phyloP scores from a whole-genome alignment of 2,113 vertebrate species.

The Columbina picui region DNA sequence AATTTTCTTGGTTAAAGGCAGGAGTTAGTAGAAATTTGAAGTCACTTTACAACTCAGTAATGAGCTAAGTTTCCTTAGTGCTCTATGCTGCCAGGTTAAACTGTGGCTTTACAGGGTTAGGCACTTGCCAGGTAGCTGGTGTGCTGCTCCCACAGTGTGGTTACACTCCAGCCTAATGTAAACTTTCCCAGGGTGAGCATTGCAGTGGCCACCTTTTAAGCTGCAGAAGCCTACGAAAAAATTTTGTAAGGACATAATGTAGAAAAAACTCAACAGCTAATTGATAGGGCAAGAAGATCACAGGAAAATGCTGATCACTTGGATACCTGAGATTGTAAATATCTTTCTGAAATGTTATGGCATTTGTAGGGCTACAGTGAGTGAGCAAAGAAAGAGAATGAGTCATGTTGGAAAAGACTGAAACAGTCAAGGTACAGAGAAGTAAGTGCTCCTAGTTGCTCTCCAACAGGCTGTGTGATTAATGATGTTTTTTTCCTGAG shows the following conservation, averaged over 20 bases:
- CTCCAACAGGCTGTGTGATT: neutral
- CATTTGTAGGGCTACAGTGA: neutral
- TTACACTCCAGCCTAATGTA: neutral
- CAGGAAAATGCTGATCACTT: constrained; percentile 2
- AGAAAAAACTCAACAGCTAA: neutral
- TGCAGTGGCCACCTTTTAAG: neutral
- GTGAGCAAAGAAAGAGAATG: neutral
- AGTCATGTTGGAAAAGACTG: constrained; percentile 14
- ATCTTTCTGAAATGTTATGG: neutral
- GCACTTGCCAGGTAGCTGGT: neutral
- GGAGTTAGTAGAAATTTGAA: neutral
- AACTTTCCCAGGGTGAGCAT: neutral
- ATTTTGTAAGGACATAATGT: neutral
- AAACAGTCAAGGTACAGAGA: neutral
- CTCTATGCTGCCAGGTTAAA: neutral
- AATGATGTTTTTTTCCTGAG: neutral
- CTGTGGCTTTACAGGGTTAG: neutral
- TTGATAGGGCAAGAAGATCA: constrained; percentile 41
- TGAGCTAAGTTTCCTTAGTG: neutral
- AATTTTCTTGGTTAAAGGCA: neutral
- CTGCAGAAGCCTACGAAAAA: neutral
- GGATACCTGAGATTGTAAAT: constrained; percentile 31
- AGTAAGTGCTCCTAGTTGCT: constrained; percentile 1
- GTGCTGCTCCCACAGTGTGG: neutral
- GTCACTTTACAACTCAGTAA: neutral